These are phyloP conservation scores for Acholoe squamosa DNA, from an alignment of 2,888 invertebrate genomes.

Conservation along the genomic window DNA sequence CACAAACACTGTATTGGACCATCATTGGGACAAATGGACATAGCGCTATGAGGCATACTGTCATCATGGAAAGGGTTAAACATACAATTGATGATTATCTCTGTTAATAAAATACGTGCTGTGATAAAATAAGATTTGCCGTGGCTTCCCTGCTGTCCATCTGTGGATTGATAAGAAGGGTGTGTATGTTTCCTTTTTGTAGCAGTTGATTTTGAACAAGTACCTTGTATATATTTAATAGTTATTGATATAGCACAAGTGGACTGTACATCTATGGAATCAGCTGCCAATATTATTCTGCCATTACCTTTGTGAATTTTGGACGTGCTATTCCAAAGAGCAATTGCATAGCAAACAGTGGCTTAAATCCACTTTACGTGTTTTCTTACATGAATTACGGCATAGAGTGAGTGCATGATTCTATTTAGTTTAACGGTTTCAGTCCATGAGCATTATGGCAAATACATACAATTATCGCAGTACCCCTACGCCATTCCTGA, in stretches of 20 bases:
- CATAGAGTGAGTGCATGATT: too few species aligned
- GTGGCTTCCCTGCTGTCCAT: neutral
- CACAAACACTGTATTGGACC: too few species aligned
- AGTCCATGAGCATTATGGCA: too few species aligned
- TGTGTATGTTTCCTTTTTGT: neutral
- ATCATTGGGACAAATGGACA: too few species aligned
- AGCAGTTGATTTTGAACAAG: neutral
- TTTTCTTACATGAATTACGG: neutral
- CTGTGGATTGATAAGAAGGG: neutral
- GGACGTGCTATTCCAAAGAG: neutral
- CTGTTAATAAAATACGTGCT: neutral
- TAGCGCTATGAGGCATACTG: too few species aligned
- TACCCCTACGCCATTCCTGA: too few species aligned
- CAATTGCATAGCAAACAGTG: neutral
- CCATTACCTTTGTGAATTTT: neutral
- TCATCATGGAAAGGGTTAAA: neutral
- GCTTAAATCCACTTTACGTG: neutral
- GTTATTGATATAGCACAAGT: neutral
- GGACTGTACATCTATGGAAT: neutral
- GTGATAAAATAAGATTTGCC: neutral
- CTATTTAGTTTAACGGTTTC: too few species aligned
- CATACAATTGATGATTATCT: neutral
- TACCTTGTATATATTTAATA: neutral
- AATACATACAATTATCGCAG: too few species aligned
- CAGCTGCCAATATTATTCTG: constrained; percentile 3